Evolutionary conservation across 2,113 vertebrate species (phyloP), one percentile per base, ranked within the genome.

Genomic region (Diphyllodes magnificus): DNA sequence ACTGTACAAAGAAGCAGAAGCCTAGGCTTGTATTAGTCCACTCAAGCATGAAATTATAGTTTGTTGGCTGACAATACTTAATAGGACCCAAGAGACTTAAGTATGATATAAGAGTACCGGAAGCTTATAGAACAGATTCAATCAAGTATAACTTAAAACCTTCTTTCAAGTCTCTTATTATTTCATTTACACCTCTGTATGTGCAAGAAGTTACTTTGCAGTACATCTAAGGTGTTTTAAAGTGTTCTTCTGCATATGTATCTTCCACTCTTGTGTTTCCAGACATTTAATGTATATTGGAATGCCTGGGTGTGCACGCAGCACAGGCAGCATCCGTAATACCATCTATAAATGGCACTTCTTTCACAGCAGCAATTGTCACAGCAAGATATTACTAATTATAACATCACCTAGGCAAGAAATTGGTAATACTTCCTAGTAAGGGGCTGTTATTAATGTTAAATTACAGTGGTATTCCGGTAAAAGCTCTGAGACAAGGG

Each of bases 1-100:
- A 42, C 72, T 15, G 17, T 75, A 86, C 13, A 73, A 86, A 88
- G 77, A 16, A 71, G 44, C 15, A 90, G 76, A 57, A 78, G 60
- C 72, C 88, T 80, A 68, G 66, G 85, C 66, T 91, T 96, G 21
- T 93, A 77, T 93, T 79, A 94, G 82, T 73, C 73, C 92, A 91
- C 57, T 91, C 92, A 92, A 80, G 93, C 94, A 95, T 82, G 73
- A 97, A 97, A 97, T 97, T 92, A 95, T 78, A 90, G 83, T 91
- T 92, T 94, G 88, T 97, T 96, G 82, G 83, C 82, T 97, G 84
- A 95, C 77, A 95, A 68, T 70, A 65, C 31, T 59, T 94, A 95
- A 94, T 82, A 75, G 82, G 86, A 66, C 93, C 83, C 92, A 76
- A 37, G 85, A 97, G 93, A 96, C 81, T 18, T 39, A 90, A 95